A percentile compares a stretch with the other conserved stretches of the same genome.
Conservation (phyloP, 2,797 vertebrate species). For the Phalanger gymnotis region DNA sequence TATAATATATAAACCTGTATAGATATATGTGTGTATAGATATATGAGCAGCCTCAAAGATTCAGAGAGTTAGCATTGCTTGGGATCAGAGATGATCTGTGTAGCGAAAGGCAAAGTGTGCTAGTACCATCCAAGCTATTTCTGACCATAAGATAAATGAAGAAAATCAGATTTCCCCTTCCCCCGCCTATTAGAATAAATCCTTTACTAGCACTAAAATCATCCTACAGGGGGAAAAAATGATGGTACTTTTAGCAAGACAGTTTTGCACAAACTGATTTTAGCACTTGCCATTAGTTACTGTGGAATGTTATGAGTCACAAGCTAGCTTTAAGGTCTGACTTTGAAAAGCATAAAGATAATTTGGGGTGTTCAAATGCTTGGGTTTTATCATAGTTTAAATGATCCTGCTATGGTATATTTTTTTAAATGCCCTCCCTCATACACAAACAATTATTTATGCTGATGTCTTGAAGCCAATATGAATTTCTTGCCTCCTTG, state of each 20-base stretch:
- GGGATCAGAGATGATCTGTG: background rate
- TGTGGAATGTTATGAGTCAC: conserved; percentile 21
- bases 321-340: conserved; percentile 22
- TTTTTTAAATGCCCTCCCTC: background rate
- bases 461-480: background rate
- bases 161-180: background rate
- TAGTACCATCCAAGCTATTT: background rate
- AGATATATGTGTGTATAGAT: background rate
- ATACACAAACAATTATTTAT: background rate
- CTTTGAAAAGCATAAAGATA: conserved; percentile 15
- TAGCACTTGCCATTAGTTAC: background rate
- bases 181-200: background rate
- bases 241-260: background rate
- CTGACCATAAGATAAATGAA: background rate
- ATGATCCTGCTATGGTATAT: background rate
- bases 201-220: conserved; percentile 2
- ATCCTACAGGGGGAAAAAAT: background rate
- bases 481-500: background rate
- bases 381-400: background rate
- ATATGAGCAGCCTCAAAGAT: background rate
- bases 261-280: background rate
- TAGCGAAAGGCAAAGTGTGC: background rate
- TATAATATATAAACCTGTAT: background rate
- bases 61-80: background rate
- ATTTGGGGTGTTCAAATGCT: background rate